These are phyloP conservation scores for Anastrepha ludens DNA, from an alignment of 1,140 invertebrate species.

Conservation along the genomic window DNA sequence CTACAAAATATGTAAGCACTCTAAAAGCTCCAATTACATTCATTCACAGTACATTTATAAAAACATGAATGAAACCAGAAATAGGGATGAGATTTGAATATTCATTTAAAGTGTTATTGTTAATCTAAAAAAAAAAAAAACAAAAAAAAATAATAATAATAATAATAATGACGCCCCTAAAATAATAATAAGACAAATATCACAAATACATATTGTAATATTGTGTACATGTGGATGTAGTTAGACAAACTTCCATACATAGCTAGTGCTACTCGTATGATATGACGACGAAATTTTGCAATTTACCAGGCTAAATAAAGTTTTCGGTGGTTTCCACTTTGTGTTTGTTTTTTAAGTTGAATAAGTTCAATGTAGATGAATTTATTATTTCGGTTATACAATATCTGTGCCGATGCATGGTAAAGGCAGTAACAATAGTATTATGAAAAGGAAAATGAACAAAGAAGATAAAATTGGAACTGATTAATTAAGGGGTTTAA, in stretches of 20 bases:
- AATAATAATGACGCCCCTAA: not conserved
- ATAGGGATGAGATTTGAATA: not conserved
- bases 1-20: not conserved
- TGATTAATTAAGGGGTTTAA: slow-evolving; percentile 9
- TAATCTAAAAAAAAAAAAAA: not conserved
- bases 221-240: not conserved
- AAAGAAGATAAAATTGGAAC: not conserved
- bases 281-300: too few relatives aligned
- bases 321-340: not conserved
- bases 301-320: not conserved
- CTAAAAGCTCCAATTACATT: not conserved
- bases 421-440: slow-evolving; percentile 9
- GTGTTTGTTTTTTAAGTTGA: not conserved
- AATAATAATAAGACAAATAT: not conserved
- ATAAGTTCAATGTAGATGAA: not conserved
- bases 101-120: slow-evolving; percentile 7
- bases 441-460: not conserved
- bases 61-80: not conserved
- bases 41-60: not conserved
- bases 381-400: not conserved
- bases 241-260: not conserved
- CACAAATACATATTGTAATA: not conserved
- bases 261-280: not conserved
- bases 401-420: not conserved
- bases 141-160: too few relatives aligned